phyloP scores from a whole-genome alignment of 2,888 invertebrate genomes.

The Oligia latruncula region DNA sequence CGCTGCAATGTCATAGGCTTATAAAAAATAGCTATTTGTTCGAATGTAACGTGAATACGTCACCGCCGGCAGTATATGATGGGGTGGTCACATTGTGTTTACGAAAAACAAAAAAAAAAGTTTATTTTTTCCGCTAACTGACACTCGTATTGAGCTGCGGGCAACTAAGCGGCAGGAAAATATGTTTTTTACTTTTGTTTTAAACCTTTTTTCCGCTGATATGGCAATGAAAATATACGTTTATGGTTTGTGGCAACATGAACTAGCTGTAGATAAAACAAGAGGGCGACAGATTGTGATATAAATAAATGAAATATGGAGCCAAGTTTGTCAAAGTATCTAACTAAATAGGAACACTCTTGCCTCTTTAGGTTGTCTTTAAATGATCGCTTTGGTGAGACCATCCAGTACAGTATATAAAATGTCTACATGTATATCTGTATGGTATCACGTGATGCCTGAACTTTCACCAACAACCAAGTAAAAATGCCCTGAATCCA shows the following conservation, averaged over 20 bases:
- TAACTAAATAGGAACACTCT: no score
- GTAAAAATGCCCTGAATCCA: background rate
- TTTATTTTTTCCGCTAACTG: constrained; percentile 41
- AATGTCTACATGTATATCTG: background rate
- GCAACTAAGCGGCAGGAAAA: constrained; percentile 47
- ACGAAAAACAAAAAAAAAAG: constrained; percentile 34
- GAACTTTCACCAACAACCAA: background rate
- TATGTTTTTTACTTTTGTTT: constrained; percentile 40
- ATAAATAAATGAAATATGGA: background rate
- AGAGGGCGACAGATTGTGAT: background rate
- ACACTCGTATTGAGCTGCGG: constrained; percentile 54
- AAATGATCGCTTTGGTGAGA: background rate
- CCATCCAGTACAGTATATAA: background rate
- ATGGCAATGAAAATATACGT: constrained; percentile 45
- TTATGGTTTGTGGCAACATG: constrained; percentile 14
- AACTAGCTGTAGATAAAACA: constrained; percentile 2
- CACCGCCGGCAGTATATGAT: constrained; percentile 55
- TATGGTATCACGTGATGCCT: background rate
- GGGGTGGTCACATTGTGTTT: constrained; percentile 49
- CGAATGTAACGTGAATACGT: constrained; percentile 42
- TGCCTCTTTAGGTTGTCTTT: background rate
- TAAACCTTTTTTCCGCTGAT: constrained; percentile 40
- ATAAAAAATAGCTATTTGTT: constrained; percentile 55
- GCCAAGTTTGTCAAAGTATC: background rate
- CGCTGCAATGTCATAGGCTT: constrained; percentile 32